Conservation (phyloP, 1,140 invertebrate genomes). For the Acromyrmex heyeri region DNA sequence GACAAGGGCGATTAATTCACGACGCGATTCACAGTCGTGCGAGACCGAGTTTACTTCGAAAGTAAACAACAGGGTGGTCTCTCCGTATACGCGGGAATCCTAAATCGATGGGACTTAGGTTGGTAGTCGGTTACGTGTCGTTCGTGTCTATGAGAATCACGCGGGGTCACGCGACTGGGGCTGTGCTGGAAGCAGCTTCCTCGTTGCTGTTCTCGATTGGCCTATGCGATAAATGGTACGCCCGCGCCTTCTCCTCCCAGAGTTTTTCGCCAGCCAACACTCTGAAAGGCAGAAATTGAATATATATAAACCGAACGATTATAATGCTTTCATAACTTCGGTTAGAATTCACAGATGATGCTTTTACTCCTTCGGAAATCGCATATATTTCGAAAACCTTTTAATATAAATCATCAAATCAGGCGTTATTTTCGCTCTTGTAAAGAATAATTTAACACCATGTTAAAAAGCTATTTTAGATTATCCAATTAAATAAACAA, state of each 20-base stretch:
- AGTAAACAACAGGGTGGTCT: slow-evolving; percentile 10
- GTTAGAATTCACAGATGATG: neutral
- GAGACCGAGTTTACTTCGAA: slow-evolving; percentile 43
- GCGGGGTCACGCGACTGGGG: slow-evolving; percentile 79
- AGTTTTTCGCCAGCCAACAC: slow-evolving; percentile 82
- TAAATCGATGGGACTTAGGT: slow-evolving; percentile 4
- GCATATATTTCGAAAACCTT: too few relatives aligned
- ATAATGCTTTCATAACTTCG: neutral
- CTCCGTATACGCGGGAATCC: slow-evolving; percentile 3
- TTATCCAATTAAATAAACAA: neutral
- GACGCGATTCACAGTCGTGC: neutral
- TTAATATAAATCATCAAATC: too few relatives aligned
- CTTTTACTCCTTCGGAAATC: neutral
- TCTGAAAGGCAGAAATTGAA: slow-evolving; percentile 66
- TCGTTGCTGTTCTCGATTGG: slow-evolving; percentile 70
- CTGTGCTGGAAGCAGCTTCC: slow-evolving; percentile 65
- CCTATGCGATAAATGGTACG: slow-evolving; percentile 77
- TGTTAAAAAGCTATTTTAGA: too few relatives aligned
- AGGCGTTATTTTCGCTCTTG: too few relatives aligned
- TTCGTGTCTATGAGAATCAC: slow-evolving; percentile 66
- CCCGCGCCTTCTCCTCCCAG: slow-evolving; percentile 82
- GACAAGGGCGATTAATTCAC: slow-evolving; percentile 34
- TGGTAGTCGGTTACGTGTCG: slow-evolving; percentile 44
- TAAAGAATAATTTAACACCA: too few relatives aligned
- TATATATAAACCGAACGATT: neutral